Percentiles rank a stretch among this genome's conserved stretches.
Conservation (phyloP, 1,140 invertebrate species). For the Acromyrmex echinatior region DNA sequence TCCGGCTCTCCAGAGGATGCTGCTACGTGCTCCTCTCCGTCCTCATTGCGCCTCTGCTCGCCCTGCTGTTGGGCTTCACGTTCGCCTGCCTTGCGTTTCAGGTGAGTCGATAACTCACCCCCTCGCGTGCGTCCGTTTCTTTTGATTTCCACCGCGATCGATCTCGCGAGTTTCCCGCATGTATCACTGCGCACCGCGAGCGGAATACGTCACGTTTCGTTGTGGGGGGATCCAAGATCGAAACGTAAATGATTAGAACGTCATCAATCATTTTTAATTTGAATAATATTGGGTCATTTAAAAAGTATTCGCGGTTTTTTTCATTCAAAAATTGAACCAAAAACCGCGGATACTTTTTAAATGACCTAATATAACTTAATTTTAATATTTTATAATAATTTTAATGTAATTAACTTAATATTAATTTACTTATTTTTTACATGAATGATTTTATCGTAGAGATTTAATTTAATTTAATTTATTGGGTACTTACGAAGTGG, state of each 20-base stretch:
- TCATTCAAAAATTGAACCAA: no score
- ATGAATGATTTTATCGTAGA: background rate
- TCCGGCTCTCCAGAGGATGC: constrained; percentile 89
- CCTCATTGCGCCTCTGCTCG: constrained; percentile 89
- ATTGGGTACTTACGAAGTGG: no score
- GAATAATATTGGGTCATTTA: no score
- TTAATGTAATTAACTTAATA: no score
- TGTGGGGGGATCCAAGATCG: background rate
- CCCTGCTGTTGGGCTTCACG: constrained; percentile 90
- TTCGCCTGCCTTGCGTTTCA: constrained; percentile 93
- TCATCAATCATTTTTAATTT: background rate
- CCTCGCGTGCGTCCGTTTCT: background rate
- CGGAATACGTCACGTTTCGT: background rate
- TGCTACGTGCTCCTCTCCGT: constrained; percentile 91
- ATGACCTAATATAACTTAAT: background rate
- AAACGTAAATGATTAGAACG: background rate
- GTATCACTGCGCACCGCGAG: background rate
- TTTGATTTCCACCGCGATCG: constrained; percentile 34
- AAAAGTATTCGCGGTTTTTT: no score
- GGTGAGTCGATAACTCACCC: constrained; percentile 83
- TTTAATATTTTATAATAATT: background rate
- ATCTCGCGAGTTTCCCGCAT: background rate
- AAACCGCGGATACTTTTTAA: no score
- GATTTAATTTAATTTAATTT: background rate
- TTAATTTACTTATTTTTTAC: background rate